phyloP scores from a whole-genome alignment of 2,797 vertebrate genomes.

The Leucoraja ocellata region DNA sequence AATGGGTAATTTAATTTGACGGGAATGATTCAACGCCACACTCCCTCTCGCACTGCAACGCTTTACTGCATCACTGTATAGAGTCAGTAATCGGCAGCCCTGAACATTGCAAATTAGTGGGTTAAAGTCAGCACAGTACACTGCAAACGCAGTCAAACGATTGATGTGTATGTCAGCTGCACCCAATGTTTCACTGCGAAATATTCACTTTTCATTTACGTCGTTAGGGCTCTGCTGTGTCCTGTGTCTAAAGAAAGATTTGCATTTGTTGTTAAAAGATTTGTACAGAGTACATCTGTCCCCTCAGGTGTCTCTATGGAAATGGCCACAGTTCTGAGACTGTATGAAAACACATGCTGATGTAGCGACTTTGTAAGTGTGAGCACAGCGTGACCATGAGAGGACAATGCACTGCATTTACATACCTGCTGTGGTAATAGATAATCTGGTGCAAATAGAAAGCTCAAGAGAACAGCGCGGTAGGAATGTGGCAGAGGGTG shows the following conservation, averaged over 20 bases:
- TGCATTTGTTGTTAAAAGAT: background rate
- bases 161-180: background rate
- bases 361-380: background rate
- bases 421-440: conserved; percentile 3
- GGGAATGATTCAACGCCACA: background rate
- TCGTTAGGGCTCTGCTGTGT: background rate
- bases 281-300: background rate
- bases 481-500: background rate
- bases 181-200: background rate
- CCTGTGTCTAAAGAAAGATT: background rate
- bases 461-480: background rate
- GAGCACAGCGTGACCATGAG: background rate
- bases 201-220: background rate
- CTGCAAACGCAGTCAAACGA: background rate
- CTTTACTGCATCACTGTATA: background rate
- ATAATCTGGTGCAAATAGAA: background rate
- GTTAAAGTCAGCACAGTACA: background rate
- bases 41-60: background rate
- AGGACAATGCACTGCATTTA: background rate
- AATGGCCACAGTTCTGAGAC: background rate
- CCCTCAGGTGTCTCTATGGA: background rate
- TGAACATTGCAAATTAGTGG: background rate
- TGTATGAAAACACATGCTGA: background rate
- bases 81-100: too few species aligned
- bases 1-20: background rate